Evolutionary conservation across 2,888 invertebrate species (phyloP).

Genomic region (Pachymerium ferrugineum): DNA sequence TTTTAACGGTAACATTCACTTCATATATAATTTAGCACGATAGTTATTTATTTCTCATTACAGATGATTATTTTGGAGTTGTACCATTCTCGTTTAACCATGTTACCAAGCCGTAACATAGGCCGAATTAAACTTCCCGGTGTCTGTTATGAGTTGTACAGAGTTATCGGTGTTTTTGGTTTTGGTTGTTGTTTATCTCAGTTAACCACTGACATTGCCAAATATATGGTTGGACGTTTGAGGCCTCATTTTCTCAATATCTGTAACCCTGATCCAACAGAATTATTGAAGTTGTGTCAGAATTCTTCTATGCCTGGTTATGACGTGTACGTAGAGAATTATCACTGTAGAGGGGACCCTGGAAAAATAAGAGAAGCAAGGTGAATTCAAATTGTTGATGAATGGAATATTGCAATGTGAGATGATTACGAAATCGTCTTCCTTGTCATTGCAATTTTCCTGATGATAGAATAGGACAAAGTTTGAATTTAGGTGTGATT

Average conservation of each 20-base stretch:
- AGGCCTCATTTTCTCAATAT: constrained; percentile 90
- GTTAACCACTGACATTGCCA: constrained; percentile 83
- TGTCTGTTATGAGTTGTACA: constrained; percentile 37
- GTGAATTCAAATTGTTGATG: constrained; percentile 2
- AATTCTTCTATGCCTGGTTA: not conserved
- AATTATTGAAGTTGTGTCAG: not conserved
- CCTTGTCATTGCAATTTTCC: not conserved
- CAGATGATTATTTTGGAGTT: constrained; percentile 31
- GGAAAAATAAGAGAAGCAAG: constrained; percentile 34
- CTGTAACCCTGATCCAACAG: constrained; percentile 64
- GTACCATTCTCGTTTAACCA: not conserved
- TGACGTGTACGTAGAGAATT: constrained; percentile 41
- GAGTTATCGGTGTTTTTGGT: constrained; percentile 69
- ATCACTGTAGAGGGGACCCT: constrained; percentile 40
- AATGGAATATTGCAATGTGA: not conserved
- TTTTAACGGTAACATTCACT: constrained; percentile 38
- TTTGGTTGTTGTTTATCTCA: constrained; percentile 82
- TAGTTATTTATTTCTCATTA: not conserved
- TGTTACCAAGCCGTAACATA: not conserved
- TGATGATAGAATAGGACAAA: not conserved
- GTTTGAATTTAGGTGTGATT: constrained; percentile 29
- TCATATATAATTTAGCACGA: not conserved
- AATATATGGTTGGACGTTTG: constrained; percentile 85
- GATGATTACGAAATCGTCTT: not conserved
- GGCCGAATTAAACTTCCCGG: constrained; percentile 30